Evolutionary conservation across 2,797 vertebrate species (phyloP).

Genomic region (Aselliscus stoliczkanus): DNA sequence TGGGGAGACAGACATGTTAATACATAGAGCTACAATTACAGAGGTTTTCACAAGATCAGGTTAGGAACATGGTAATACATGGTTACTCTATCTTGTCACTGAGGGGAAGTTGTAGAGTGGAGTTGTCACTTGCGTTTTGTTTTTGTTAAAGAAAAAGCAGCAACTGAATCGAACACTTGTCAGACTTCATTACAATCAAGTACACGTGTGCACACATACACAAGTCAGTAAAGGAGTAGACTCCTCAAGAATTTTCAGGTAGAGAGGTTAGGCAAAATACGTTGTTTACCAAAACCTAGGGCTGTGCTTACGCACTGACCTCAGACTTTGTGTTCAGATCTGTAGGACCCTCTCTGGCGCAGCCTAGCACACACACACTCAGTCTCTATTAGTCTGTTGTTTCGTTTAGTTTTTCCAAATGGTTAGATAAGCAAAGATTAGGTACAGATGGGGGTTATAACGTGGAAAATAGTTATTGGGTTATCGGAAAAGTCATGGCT

Average conservation of each 20-base stretch:
- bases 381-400: not conserved
- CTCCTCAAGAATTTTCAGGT: not conserved
- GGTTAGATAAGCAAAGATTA: not conserved
- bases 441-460: not conserved
- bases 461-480: not conserved
- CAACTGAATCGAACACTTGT: not conserved
- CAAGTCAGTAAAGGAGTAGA: not conserved
- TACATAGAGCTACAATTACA: not conserved
- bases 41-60: not conserved
- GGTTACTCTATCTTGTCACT: not conserved
- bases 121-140: not conserved
- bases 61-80: not conserved
- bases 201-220: rapidly evolving
- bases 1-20: not conserved
- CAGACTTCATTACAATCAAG: not conserved
- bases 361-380: not conserved
- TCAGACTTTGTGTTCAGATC: not conserved
- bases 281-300: not conserved
- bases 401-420: not conserved
- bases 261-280: not conserved
- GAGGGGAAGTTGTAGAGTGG: not conserved
- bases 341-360: not conserved
- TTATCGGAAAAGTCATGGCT: too few relatives aligned
- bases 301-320: not conserved
- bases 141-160: not conserved